Base-by-base conservation (phyloP, 2,888 invertebrate species). In the Lasioglossum oenotherae region DNA sequence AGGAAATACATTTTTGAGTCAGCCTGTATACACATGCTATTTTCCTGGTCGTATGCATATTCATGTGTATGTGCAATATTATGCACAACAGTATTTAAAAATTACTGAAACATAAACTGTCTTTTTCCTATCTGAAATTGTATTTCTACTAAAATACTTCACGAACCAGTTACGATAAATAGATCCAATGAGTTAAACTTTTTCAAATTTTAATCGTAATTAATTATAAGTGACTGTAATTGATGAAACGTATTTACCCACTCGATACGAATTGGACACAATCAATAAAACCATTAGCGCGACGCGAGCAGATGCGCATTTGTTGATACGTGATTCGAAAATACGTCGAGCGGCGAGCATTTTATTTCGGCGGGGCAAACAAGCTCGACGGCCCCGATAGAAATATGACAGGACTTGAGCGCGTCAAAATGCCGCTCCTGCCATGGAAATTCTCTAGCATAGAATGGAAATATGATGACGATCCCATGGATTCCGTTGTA, bases 321-420 rank as follows among this genome's bases (percentile, higher is more conserved):
- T 38, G 38, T 69, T 69, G 69, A 69, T 38, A 38, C 35, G 69
- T 23, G 38, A 38, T 69, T 67, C 69, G 69, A 69, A 38, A 69
- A 69, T 12, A 4, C 69, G 69, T 64, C 38, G 35, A 64, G 2
- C 64, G n/a, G 16, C 16, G 69, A 38, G 69, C 69, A 69, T 69
- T 67, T 69, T 38, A 38, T 38, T 38, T 69, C 35, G 38, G 0
- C 35, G 12, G 4, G 38, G 38, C 38, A 23, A 38, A 69, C 38
- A 69, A 23, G 69, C 19, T 31, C 6, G 10, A 27, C 60, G 31
- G 69, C 38, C 23, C 12, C 35, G 38, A 69, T 69, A 38, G 69
- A 38, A 69, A 38, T 69, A 35, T 38, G 69, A 69, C 69, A 38
- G 69, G 38, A 35, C 35, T 69, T 19, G 4, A 4, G 38, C 69